Conservation (phyloP, 2,888 invertebrate genomes). For the Acanthosepion pharaonis region DNA sequence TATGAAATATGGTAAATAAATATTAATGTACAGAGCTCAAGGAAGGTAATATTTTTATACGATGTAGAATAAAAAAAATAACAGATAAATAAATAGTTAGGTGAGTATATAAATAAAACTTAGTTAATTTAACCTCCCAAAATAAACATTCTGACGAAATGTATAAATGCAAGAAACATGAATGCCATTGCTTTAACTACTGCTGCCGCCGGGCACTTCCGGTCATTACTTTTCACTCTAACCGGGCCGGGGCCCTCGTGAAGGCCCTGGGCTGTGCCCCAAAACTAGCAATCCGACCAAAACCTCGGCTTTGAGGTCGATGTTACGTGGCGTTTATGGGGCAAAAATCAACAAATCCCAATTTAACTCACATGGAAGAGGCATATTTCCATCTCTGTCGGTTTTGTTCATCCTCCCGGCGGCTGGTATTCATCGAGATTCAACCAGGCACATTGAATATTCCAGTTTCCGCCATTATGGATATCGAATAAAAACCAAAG, state of each 20-base stretch:
- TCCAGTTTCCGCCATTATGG: conserved; percentile 44
- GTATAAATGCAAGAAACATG: neutral
- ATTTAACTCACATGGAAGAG: neutral
- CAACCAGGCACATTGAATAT: conserved; percentile 16
- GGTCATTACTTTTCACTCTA: conserved; percentile 35
- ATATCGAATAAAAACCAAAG: neutral
- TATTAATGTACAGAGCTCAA: too few species aligned
- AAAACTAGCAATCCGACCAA: neutral
- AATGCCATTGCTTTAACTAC: neutral
- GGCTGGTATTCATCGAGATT: neutral
- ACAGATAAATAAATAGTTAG: too few species aligned
- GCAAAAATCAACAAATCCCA: neutral
- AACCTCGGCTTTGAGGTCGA: neutral
- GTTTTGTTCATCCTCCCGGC: conserved; percentile 1
- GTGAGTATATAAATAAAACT: too few species aligned
- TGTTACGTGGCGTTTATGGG: neutral
- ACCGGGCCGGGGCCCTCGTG: neutral
- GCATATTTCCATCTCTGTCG: neutral
- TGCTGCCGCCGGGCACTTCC: neutral
- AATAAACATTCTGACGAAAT: too few species aligned
- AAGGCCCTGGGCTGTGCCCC: neutral
- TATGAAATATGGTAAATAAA: too few species aligned
- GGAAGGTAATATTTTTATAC: too few species aligned
- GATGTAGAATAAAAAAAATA: too few species aligned
- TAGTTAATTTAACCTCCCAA: too few species aligned